Conservation (phyloP, 2,113 vertebrate species). For the Pardalotus punctatus region DNA sequence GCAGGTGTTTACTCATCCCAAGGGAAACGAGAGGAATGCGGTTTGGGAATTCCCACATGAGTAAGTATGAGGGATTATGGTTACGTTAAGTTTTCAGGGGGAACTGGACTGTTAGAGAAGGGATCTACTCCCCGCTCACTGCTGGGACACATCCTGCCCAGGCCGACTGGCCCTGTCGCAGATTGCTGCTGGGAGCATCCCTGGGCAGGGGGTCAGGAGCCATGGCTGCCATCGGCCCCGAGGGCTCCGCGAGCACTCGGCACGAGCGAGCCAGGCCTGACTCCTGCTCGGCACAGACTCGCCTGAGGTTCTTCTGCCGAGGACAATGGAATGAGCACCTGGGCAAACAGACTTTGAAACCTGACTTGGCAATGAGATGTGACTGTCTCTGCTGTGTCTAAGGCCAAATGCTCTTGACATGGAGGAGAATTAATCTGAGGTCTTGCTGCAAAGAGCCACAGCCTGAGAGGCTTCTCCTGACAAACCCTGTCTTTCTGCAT, state of each 20-base stretch:
- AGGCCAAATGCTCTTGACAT: slow-evolving; percentile 52
- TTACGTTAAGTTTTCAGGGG: not conserved
- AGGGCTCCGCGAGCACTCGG: not conserved
- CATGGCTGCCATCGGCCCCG: not conserved
- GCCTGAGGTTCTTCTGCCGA: not conserved
- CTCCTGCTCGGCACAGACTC: not conserved
- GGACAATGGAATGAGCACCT: not conserved
- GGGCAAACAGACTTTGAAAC: slow-evolving; percentile 30
- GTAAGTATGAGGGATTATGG: not conserved
- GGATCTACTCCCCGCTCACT: not conserved
- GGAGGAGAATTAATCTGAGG: slow-evolving; percentile 31
- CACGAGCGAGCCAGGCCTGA: not conserved
- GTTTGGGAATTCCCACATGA: slow-evolving; percentile 11
- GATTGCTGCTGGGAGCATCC: not conserved
- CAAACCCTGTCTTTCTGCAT: not conserved
- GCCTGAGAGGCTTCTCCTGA: slow-evolving; percentile 24
- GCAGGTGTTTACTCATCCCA: slow-evolving; percentile 6
- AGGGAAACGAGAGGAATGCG: not conserved
- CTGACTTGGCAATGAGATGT: slow-evolving; percentile 17
- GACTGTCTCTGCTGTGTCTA: not conserved
- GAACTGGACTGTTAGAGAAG: not conserved
- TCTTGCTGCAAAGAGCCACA: not conserved
- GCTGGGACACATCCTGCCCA: not conserved
- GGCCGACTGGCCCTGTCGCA: fast-evolving
- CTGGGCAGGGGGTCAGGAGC: not conserved